Evolutionary conservation across 2,113 vertebrate species (phyloP), one percentile per base, ranked within the genome.

Genomic region (Ptilorrhoa leucosticta): DNA sequence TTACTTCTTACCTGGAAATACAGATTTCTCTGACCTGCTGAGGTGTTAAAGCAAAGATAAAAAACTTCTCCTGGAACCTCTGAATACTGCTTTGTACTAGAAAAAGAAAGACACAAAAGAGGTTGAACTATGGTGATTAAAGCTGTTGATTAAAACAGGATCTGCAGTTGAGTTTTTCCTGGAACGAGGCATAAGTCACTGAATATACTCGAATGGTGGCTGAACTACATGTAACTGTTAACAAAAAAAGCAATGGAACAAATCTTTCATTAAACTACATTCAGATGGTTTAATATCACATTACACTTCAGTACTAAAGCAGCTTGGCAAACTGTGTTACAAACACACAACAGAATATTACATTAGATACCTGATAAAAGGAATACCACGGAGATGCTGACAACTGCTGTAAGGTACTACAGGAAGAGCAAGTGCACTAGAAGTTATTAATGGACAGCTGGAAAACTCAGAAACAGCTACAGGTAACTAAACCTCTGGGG

Each of bases 21-120:
- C 99, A 99, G 84, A 99, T 99, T 97, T 99, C 99, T 97, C 99
- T 98, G 96, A 99, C 99, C 97, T 99, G 99, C 77, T 99, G 99
- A 91, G 99, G 99, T n/a, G 99, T 99, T 98, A 99, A 95, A 72
- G 99, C 99, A 98, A 99, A 99, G 97, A 99, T 99, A 89, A 99
- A 99, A 97, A 99, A 99, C 95, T 99, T 99, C 96, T 99, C 99
- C 92, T 99, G 99, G 96, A 99, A 99, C 57, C 99, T 98, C 87
- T 99, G 99, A 97, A 99, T 98, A 95, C 98, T 98, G 96, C 98
- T 99, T 79, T 79, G 98, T 98, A 98, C 99, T 99, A 85, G 42
- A 95, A 89, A 66, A 56, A 85, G 75, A 87, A 37, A 95, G 8
- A 96, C 47, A 94, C 6, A 96, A 48, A 73, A 93, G 61, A 75